Evolutionary conservation across 53 echinoderm and acorn worm genomes (phyloP).

Genomic region (Glandiceps talaboti): DNA sequence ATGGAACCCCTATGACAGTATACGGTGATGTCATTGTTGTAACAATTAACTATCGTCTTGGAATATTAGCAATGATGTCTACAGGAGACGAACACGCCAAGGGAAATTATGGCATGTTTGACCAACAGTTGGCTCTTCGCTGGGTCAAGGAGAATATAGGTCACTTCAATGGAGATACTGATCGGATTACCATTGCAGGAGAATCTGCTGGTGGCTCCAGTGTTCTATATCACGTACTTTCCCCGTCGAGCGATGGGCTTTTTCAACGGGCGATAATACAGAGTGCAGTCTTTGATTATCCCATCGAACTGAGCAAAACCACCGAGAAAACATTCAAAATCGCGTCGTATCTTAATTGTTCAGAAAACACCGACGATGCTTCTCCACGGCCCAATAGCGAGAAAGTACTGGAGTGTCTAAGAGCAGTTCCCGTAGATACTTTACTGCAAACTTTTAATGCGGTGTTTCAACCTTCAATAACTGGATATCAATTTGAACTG

Average conservation of each 20-base stretch:
- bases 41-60: slow-evolving; percentile 58
- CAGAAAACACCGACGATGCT: neutral
- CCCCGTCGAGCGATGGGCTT: slow-evolving; percentile 30
- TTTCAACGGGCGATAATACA: slow-evolving; percentile 33
- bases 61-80: slow-evolving; percentile 56
- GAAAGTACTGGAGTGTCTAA: neutral
- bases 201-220: slow-evolving; percentile 70
- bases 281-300: neutral
- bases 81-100: slow-evolving; percentile 36
- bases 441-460: neutral
- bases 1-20: slow-evolving; percentile 52
- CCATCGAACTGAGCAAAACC: too few species aligned
- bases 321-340: too few species aligned
- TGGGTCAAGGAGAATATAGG: slow-evolving; percentile 68
- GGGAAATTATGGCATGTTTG: slow-evolving; percentile 75
- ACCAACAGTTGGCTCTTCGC: slow-evolving; percentile 50
- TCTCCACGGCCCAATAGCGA: too few species aligned
- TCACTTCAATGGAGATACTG: slow-evolving; percentile 63
- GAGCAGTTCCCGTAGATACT: neutral
- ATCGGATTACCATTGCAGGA: slow-evolving; percentile 56
- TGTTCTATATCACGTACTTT: slow-evolving; percentile 42
- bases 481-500: too few species aligned
- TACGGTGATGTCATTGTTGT: slow-evolving; percentile 71
- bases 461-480: neutral
- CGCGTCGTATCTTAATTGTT: neutral